phyloP scores from a whole-genome alignment of 2,797 vertebrate genomes.

The Forpus xanthops region DNA sequence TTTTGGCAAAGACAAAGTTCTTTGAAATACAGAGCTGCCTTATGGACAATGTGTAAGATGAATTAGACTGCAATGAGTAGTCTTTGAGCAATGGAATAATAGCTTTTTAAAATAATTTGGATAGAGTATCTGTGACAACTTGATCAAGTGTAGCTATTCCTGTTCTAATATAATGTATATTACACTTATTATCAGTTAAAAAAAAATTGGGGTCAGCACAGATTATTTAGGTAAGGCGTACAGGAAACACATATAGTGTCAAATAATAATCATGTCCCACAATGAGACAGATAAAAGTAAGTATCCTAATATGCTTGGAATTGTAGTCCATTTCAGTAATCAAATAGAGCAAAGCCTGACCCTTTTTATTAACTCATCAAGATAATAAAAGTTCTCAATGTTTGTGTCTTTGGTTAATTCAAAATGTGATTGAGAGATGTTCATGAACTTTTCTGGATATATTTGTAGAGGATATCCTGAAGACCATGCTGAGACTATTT shows the following conservation, averaged over 20 bases:
- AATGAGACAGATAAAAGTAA: not conserved
- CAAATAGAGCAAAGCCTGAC: not conserved
- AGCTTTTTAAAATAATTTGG: not conserved
- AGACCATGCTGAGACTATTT: not conserved
- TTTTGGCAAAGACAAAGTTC: not conserved
- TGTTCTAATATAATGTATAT: not conserved
- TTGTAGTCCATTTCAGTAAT: not conserved
- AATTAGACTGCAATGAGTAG: not conserved
- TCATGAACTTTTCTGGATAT: not conserved
- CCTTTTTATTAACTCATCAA: not conserved
- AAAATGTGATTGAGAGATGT: not conserved
- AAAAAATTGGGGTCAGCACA: not conserved
- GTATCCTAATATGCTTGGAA: not conserved
- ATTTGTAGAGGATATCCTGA: slow-evolving; percentile 27
- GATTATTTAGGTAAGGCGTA: not conserved
- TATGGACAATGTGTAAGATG: not conserved
- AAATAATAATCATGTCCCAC: not conserved
- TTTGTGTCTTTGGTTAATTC: not conserved
- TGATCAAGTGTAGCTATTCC: not conserved
- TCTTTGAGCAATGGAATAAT: not conserved
- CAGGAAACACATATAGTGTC: not conserved
- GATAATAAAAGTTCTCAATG: not conserved
- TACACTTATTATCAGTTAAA: not conserved
- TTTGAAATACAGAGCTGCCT: not conserved
- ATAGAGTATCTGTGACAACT: not conserved